Percentiles rank a stretch among this genome's conserved stretches.
These are phyloP conservation scores for Illadopsis cleaveri DNA, from an alignment of 2,113 vertebrate genomes.

Conservation along the genomic window DNA sequence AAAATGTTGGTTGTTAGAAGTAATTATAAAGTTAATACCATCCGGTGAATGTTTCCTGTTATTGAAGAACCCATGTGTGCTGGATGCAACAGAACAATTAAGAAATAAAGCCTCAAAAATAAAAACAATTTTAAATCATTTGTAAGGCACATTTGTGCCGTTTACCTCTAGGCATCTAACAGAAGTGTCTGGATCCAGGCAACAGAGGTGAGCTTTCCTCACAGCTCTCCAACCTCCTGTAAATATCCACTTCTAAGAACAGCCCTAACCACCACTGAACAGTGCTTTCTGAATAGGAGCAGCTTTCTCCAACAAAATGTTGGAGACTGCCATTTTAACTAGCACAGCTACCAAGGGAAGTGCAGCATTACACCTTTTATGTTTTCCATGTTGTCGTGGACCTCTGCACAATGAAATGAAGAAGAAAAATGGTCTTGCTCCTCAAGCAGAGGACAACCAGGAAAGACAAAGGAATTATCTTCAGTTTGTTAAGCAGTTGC, in stretches of 20 bases:
- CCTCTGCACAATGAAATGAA: neutral
- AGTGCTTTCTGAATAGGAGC: neutral
- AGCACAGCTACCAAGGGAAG: neutral
- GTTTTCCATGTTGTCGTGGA: neutral
- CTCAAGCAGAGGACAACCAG: neutral
- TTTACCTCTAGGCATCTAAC: neutral
- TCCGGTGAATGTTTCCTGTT: neutral
- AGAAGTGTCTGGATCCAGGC: neutral
- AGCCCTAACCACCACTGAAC: neutral
- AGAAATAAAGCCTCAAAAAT: neutral
- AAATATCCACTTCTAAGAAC: neutral
- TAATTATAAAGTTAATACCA: neutral
- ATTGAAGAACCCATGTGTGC: neutral
- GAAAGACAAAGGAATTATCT: neutral
- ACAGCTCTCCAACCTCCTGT: neutral
- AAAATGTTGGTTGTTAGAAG: neutral
- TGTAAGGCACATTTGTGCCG: neutral
- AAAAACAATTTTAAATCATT: neutral
- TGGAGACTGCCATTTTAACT: neutral
- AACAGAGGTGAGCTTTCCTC: neutral
- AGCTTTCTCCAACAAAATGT: neutral
- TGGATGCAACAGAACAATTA: neutral
- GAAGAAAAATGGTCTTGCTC: neutral
- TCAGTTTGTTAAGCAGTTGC: neutral
- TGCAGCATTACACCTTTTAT: neutral